Evolutionary conservation across 30 jellyfish, hydroid and myxozoan species (phyloP).

Genomic region (Aurelia sp.): DNA sequence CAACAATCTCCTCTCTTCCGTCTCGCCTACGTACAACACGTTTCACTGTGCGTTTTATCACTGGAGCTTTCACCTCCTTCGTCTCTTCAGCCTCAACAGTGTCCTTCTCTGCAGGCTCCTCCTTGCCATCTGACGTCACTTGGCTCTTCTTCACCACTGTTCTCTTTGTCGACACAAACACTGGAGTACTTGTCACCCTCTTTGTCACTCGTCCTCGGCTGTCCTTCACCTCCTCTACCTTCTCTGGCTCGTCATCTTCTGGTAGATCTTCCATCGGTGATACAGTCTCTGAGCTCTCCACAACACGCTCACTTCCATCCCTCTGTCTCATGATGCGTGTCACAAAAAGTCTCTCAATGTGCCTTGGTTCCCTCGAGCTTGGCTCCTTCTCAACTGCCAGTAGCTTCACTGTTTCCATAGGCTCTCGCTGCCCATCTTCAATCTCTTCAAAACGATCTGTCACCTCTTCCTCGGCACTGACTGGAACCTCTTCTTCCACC

Average conservation of each 20-base stretch:
- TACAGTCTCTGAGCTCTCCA: constrained; percentile 84
- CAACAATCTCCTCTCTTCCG: constrained; percentile 63
- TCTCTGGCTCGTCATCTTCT: constrained; percentile 79
- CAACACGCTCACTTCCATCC: constrained; percentile 78
- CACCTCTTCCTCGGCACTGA: constrained; percentile 47
- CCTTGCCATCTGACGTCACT: constrained; percentile 82
- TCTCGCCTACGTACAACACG: constrained; percentile 76
- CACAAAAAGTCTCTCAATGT: constrained; percentile 78
- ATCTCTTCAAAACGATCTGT: constrained; percentile 9
- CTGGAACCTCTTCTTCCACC: constrained; percentile 87
- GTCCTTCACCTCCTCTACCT: constrained; percentile 61
- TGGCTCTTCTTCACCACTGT: constrained; percentile 61
- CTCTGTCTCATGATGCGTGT: constrained; percentile 80
- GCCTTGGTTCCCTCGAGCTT: constrained; percentile 49
- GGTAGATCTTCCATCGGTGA: constrained; percentile 68
- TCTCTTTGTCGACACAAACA: constrained; percentile 64
- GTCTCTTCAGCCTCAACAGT: constrained; percentile 76
- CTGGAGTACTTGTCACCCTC: constrained; percentile 66
- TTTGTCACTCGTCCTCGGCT: constrained; percentile 65
- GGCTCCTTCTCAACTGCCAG: not conserved
- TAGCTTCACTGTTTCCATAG: not conserved
- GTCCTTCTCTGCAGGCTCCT: constrained; percentile 71
- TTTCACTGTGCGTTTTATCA: constrained; percentile 31
- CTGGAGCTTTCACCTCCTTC: constrained; percentile 51
- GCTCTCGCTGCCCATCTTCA: constrained; percentile 20